Percentiles rank a stretch among this genome's conserved stretches.
phyloP scores from a whole-genome alignment of 2,113 vertebrate species.

The Neodon shergylaensis region DNA sequence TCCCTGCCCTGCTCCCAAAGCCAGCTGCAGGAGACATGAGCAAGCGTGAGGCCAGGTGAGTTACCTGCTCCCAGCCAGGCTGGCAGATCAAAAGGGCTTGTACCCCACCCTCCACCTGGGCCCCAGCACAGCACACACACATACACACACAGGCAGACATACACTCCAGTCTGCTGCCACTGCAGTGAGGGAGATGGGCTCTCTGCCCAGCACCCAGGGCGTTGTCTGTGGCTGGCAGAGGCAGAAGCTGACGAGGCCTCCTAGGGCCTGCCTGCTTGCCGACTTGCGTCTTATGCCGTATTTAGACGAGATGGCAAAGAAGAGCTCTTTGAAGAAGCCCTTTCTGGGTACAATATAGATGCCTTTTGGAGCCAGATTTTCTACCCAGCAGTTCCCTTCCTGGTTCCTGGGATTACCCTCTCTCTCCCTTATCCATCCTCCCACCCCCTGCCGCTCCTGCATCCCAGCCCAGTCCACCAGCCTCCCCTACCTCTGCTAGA shows the following conservation, averaged over 20 bases:
- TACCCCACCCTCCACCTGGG: slow-evolving; percentile 63
- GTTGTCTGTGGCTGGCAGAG: slow-evolving; percentile 67
- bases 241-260: slow-evolving; percentile 41
- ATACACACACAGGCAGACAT: neutral
- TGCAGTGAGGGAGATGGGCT: neutral
- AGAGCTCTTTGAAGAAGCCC: slow-evolving; percentile 56
- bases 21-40: slow-evolving; percentile 74
- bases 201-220: slow-evolving; percentile 49
- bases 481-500: neutral
- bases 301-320: slow-evolving; percentile 55
- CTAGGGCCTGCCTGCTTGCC: slow-evolving; percentile 5
- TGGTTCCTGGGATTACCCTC: neutral
- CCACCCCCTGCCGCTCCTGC: neutral
- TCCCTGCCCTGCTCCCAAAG: slow-evolving; percentile 46
- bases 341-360: slow-evolving; percentile 39
- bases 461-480: neutral
- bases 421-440: too few species aligned
- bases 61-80: slow-evolving; percentile 80
- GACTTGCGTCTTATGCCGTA: slow-evolving; percentile 50
- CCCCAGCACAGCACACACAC: neutral
- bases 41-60: slow-evolving; percentile 82
- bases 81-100: slow-evolving; percentile 84
- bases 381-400: slow-evolving; percentile 5
- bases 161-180: neutral
- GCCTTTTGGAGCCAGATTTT: slow-evolving; percentile 2